phyloP scores from a whole-genome alignment of 2,797 vertebrate genomes.

The Phyllotis vaccarum region DNA sequence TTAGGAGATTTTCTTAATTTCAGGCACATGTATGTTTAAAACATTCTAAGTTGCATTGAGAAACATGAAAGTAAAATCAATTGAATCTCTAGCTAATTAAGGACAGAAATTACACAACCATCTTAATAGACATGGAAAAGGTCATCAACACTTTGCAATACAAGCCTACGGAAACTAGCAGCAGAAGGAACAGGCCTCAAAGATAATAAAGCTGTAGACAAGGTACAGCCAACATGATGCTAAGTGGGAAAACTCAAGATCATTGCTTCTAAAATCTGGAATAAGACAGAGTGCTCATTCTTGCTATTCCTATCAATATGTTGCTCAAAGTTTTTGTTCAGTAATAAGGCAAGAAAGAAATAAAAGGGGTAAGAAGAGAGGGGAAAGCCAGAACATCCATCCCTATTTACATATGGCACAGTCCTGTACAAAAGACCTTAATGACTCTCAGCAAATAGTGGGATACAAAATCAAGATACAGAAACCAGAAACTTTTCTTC shows the following conservation, averaged over 20 bases:
- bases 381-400: background rate
- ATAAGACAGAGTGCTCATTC: background rate
- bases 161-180: background rate
- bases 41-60: background rate
- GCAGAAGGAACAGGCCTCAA: background rate
- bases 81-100: background rate
- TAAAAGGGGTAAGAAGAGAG: background rate
- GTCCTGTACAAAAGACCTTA: background rate
- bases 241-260: background rate
- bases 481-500: background rate
- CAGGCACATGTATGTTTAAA: background rate
- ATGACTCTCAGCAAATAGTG: background rate
- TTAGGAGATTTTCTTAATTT: background rate
- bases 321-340: background rate
- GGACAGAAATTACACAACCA: background rate
- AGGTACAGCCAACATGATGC: background rate
- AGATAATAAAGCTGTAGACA: background rate
- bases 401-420: background rate
- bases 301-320: background rate
- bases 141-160: background rate
- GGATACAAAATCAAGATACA: background rate
- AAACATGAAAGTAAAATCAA: conserved; percentile 4
- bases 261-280: background rate
- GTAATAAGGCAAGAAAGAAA: background rate
- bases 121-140: background rate